phyloP scores from a whole-genome alignment of 2,113 vertebrate genomes.

The Egretta garzetta region DNA sequence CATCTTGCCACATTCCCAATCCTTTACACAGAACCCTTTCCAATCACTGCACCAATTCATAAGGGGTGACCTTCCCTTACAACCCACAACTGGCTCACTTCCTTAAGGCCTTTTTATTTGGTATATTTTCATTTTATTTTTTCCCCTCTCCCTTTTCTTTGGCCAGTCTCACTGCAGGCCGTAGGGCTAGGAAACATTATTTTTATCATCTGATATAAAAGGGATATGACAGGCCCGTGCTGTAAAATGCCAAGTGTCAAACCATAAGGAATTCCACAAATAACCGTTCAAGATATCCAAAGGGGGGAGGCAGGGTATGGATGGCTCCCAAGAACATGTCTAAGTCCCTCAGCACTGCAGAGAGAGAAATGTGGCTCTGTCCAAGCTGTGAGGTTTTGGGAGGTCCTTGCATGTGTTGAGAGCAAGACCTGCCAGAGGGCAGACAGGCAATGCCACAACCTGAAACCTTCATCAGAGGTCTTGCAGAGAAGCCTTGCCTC shows the following conservation, averaged over 20 bases:
- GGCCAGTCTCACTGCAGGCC: neutral
- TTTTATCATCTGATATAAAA: constrained; percentile 7
- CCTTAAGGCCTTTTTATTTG: neutral
- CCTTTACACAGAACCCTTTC: neutral
- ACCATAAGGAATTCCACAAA: constrained; percentile 20
- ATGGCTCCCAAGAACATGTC: neutral
- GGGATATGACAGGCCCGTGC: neutral
- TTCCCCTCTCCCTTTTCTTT: neutral
- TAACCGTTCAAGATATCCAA: neutral
- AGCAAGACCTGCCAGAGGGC: neutral
- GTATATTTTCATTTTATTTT: neutral
- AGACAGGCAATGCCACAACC: neutral
- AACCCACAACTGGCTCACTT: neutral
- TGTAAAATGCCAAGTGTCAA: constrained; percentile 6
- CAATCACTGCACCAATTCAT: neutral
- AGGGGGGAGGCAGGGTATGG: neutral
- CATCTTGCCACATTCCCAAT: neutral
- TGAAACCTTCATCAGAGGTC: neutral
- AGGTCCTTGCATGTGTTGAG: neutral
- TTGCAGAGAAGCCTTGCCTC: neutral
- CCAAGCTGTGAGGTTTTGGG: fast-evolving
- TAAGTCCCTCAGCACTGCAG: neutral
- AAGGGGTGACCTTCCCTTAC: neutral
- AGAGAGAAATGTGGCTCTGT: neutral
- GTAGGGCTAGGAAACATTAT: neutral